Evolutionary conservation across 2,113 vertebrate genomes (phyloP).

Genomic region (Syngnathus scovelli): DNA sequence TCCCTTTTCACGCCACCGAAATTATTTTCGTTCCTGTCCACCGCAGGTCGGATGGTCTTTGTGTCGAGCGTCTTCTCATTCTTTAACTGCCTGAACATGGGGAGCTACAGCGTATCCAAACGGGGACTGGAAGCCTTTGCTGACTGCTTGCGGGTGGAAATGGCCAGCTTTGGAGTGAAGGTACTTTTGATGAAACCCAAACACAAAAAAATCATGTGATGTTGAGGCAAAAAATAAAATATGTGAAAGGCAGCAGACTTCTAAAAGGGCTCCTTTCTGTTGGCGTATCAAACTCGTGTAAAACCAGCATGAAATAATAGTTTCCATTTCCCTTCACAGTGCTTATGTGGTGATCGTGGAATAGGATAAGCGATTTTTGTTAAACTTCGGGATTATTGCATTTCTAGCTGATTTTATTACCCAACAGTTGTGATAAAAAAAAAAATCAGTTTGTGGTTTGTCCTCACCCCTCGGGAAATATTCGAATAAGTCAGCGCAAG

Average conservation of each 20-base stretch:
- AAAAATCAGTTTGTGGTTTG: not conserved
- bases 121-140: slow-evolving; percentile 78
- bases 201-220: not conserved
- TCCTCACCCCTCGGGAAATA: not conserved
- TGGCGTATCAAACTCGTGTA: not conserved
- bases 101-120: slow-evolving; percentile 76
- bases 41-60: slow-evolving; percentile 74
- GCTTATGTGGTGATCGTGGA: not conserved
- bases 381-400: not conserved
- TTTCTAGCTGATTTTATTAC: not conserved
- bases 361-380: not conserved
- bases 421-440: not conserved
- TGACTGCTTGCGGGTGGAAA: slow-evolving; percentile 75
- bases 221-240: not conserved
- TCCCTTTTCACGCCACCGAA: not conserved
- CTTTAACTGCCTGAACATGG: slow-evolving; percentile 69
- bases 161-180: slow-evolving; percentile 75
- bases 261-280: not conserved
- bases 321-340: not conserved
- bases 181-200: slow-evolving; percentile 39
- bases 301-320: not conserved
- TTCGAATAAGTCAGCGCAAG: not conserved
- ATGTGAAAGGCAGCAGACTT: not conserved
- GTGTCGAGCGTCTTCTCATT: slow-evolving; percentile 75
- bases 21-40: not conserved